Evolutionary conservation across 1,140 invertebrate genomes (phyloP).

Genomic region (Heliconius hewitsoni): DNA sequence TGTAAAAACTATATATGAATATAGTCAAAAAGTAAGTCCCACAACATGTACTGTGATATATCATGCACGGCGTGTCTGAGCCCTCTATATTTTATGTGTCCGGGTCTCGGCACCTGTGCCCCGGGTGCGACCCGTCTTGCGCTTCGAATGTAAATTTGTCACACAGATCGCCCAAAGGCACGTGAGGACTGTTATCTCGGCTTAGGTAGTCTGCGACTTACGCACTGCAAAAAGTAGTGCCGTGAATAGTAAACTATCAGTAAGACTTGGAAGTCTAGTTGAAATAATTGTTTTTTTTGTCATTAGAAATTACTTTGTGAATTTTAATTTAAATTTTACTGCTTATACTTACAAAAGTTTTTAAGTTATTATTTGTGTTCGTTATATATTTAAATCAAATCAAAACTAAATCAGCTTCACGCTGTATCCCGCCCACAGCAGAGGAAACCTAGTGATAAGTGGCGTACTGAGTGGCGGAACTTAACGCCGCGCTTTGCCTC

Average conservation of each 20-base stretch:
- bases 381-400: not conserved
- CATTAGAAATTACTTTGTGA: not conserved
- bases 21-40: conserved; percentile 14
- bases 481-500: too few species aligned
- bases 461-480: too few species aligned
- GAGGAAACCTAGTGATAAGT: too few species aligned
- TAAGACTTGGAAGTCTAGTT: not conserved
- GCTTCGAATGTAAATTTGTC: conserved; percentile 35
- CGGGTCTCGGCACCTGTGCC: conserved; percentile 26
- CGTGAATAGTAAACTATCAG: not conserved
- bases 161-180: conserved; percentile 31
- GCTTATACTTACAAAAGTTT: too few species aligned
- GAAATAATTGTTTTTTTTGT: not conserved
- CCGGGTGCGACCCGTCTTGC: conserved; percentile 18
- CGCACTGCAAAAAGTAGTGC: not conserved
- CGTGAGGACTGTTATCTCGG: conserved; percentile 30
- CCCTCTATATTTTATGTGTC: conserved; percentile 34
- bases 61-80: conserved; percentile 28
- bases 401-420: too few species aligned
- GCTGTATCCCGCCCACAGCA: too few species aligned
- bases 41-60: conserved; percentile 25
- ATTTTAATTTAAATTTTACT: not conserved
- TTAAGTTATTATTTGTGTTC: not conserved
- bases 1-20: not conserved
- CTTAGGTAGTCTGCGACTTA: conserved; percentile 11